A percentile compares a stretch with the other conserved stretches of the same genome.
phyloP scores from a whole-genome alignment of 2,797 vertebrate genomes.

The Melanotaenia parkinsoni region DNA sequence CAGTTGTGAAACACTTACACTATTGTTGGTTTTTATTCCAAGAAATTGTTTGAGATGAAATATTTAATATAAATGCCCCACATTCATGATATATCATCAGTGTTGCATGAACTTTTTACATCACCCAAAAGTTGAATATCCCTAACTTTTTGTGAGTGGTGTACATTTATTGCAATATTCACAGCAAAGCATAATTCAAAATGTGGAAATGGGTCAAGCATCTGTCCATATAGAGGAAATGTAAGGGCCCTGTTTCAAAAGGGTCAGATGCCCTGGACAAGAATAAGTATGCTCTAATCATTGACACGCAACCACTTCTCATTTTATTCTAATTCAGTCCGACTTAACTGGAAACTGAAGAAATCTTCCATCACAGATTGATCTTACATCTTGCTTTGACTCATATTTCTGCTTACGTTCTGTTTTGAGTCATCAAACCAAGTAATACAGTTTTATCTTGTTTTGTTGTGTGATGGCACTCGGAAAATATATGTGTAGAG shows the following conservation, averaged over 20 bases:
- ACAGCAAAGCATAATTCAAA: no score
- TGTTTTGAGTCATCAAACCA: slow-evolving; percentile 5
- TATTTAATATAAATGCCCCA: no score
- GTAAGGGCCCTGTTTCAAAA: not conserved
- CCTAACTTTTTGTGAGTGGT: not conserved
- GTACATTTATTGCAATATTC: not conserved
- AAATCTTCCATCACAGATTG: not conserved
- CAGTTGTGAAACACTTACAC: no score
- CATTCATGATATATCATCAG: no score
- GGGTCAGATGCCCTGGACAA: not conserved
- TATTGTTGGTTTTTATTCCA: no score
- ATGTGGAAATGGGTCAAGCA: not conserved
- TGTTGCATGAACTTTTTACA: no score
- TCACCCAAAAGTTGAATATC: not conserved
- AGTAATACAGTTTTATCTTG: slow-evolving; percentile 23
- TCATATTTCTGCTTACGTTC: slow-evolving; percentile 6
- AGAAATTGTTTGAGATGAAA: no score
- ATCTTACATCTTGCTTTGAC: not conserved
- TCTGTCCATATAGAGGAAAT: not conserved
- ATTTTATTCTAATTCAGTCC: not conserved
- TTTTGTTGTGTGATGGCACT: not conserved
- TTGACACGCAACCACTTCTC: not conserved
- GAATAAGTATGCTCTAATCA: not conserved
- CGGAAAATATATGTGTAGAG: slow-evolving; percentile 17
- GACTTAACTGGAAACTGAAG: not conserved